phyloP scores from a whole-genome alignment of 2,113 vertebrate species.

The Gallinago undulata region DNA sequence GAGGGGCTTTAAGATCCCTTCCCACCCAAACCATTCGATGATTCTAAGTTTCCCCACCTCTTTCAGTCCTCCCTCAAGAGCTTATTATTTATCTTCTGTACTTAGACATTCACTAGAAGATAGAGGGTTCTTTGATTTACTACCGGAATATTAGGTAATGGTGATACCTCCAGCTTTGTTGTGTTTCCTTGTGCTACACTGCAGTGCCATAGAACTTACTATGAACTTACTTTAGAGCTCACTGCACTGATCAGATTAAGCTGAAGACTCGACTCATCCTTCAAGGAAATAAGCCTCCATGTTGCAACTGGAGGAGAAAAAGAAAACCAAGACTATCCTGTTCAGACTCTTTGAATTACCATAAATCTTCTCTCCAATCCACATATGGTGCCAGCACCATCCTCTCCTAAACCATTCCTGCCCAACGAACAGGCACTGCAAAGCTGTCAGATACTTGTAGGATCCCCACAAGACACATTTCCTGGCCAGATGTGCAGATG shows the following conservation, averaged over 20 bases:
- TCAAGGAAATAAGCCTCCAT: neutral
- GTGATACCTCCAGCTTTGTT: neutral
- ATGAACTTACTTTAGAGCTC: neutral
- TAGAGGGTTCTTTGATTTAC: neutral
- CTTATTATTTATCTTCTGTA: neutral
- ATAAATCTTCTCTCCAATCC: neutral
- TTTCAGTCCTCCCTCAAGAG: neutral
- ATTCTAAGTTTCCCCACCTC: neutral
- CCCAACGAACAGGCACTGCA: neutral
- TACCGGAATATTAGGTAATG: neutral
- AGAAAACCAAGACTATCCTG: neutral
- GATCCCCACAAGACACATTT: neutral
- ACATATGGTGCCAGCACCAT: neutral
- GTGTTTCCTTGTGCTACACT: neutral
- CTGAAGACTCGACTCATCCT: neutral
- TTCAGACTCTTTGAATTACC: neutral
- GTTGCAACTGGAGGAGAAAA: neutral
- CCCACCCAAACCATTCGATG: too few relatives aligned
- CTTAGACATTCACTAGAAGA: neutral
- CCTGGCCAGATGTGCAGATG: neutral
- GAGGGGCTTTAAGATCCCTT: too few relatives aligned
- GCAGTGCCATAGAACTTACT: neutral
- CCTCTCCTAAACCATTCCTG: neutral
- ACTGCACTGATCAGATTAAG: neutral
- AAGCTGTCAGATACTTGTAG: neutral